phyloP scores from a whole-genome alignment of 2,888 invertebrate species.

The Drosophila colorata region DNA sequence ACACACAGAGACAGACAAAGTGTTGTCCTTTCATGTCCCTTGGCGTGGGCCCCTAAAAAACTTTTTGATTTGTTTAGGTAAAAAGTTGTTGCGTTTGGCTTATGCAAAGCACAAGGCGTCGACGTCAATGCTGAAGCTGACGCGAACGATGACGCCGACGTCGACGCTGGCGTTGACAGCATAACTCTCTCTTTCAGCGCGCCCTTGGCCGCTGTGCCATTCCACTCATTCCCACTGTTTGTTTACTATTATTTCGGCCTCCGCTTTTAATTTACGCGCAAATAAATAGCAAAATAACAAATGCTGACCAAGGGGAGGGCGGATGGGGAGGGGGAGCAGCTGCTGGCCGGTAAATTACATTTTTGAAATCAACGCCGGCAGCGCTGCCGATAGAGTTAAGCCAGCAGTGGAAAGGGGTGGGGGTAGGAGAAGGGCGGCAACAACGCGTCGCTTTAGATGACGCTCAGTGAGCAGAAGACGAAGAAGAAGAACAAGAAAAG shows the following conservation, averaged over 20 bases:
- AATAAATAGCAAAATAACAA: slow-evolving; percentile 65
- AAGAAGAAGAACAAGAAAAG: slow-evolving; percentile 1
- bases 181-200: not conserved
- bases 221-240: slow-evolving; percentile 33
- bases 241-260: slow-evolving; percentile 69
- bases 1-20: slow-evolving; percentile 15
- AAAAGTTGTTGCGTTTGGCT: slow-evolving; percentile 62
- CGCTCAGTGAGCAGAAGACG: slow-evolving; percentile 34
- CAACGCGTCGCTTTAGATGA: slow-evolving; percentile 44
- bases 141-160: slow-evolving; percentile 19
- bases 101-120: slow-evolving; percentile 53
- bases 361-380: slow-evolving; percentile 62
- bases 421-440: slow-evolving; percentile 58
- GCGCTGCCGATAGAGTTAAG: slow-evolving; percentile 55
- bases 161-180: not conserved
- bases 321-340: slow-evolving; percentile 6
- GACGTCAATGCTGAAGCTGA: slow-evolving; percentile 15
- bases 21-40: slow-evolving; percentile 60
- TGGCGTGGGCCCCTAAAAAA: slow-evolving; percentile 39
- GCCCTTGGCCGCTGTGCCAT: slow-evolving; percentile 8
- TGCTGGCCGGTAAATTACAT: slow-evolving; percentile 63
- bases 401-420: not conserved
- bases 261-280: slow-evolving; percentile 70
- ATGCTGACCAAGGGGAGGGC: slow-evolving; percentile 3
- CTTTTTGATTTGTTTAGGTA: slow-evolving; percentile 69